Conservation (phyloP, 2,888 invertebrate genomes). For the Imbricaverruca yamaguchii region DNA sequence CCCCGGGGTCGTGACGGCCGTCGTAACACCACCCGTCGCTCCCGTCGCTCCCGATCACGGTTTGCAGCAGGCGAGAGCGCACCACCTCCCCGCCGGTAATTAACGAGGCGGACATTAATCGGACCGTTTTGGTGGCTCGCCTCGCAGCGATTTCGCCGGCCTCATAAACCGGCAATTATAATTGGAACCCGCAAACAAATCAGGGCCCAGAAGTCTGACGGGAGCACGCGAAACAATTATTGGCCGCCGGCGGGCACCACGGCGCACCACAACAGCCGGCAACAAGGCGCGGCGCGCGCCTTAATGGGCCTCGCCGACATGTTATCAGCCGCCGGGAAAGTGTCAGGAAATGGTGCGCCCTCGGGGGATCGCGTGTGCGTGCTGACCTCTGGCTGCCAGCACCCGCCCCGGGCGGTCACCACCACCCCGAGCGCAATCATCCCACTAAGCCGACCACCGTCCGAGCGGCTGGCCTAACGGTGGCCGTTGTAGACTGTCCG, state of each 20-base stretch:
- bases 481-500: no score
- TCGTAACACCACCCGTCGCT: no score
- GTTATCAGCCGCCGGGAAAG: background rate
- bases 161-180: constrained; percentile 16
- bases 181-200: constrained; percentile 15
- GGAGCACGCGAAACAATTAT: constrained; percentile 10
- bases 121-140: background rate
- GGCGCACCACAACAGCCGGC: background rate
- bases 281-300: background rate
- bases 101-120: background rate
- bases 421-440: no score
- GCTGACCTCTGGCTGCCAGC: no score
- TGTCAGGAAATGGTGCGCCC: no score
- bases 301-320: background rate
- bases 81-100: background rate
- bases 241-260: background rate
- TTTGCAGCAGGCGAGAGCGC: no score
- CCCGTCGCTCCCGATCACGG: no score
- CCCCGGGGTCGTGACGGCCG: no score
- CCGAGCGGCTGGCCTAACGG: no score
- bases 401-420: no score
- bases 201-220: background rate
- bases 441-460: no score
- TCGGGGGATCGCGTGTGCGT: no score
- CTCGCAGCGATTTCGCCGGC: background rate